Evolutionary conservation across 2,888 invertebrate species (phyloP).

Genomic region (Volucella zonaria): DNA sequence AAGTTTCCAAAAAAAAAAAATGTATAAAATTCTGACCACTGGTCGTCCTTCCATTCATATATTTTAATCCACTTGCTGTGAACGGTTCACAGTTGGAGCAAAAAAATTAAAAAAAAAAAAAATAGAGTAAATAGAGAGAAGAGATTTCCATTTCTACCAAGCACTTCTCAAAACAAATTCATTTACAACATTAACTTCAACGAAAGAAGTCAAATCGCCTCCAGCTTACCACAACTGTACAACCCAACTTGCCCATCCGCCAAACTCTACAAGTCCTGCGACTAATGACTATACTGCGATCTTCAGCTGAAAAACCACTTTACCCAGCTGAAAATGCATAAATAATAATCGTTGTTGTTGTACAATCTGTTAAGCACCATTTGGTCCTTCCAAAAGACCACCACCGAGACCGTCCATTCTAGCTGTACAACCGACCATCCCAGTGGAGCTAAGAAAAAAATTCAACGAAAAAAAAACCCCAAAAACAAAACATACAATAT

Average conservation of each 20-base stretch:
- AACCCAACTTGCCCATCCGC: background rate
- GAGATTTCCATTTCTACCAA: background rate
- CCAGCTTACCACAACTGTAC: background rate
- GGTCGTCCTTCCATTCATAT: too few relatives aligned
- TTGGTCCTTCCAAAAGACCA: background rate
- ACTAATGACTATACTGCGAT: conserved; percentile 27
- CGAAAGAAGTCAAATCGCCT: conserved; percentile 33
- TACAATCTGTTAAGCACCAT: conserved; percentile 42
- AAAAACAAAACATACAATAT: conserved; percentile 30
- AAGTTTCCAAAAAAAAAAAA: too few relatives aligned
- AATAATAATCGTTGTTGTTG: conserved; percentile 34
- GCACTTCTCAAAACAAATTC: background rate
- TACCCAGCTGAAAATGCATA: conserved; percentile 49
- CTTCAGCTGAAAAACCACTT: conserved; percentile 21
- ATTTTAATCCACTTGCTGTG: too few relatives aligned
- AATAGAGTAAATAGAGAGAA: too few relatives aligned
- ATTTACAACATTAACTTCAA: conserved; percentile 13
- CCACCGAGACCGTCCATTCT: background rate
- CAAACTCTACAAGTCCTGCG: background rate
- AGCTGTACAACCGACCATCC: background rate
- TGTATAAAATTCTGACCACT: too few relatives aligned
- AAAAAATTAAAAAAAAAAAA: too few relatives aligned
- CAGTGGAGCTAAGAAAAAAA: background rate
- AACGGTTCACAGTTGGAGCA: too few relatives aligned
- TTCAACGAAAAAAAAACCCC: background rate